phyloP scores from a whole-genome alignment of 2,113 vertebrate genomes.

The Myxocyprinus asiaticus region DNA sequence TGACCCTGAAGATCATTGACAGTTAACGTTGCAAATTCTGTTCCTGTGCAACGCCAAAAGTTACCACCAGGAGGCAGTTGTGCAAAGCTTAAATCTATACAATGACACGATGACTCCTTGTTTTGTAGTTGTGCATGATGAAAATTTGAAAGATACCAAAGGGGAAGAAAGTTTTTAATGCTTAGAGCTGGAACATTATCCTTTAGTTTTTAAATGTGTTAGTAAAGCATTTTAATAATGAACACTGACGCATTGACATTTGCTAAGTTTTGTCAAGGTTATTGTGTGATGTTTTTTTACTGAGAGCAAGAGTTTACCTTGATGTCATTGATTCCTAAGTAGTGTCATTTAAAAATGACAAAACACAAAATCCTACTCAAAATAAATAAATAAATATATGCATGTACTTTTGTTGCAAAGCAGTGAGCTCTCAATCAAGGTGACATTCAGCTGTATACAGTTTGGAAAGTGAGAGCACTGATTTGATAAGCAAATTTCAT shows the following conservation, averaged over 20 bases:
- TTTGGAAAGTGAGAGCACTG: neutral
- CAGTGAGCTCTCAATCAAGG: neutral
- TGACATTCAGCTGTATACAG: neutral
- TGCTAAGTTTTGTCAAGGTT: neutral
- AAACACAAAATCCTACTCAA: neutral
- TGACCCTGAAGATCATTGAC: no score
- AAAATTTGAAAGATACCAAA: neutral
- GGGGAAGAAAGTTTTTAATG: neutral
- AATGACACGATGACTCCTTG: neutral
- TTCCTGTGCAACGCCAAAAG: neutral
- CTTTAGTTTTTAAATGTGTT: neutral
- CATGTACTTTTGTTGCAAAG: no score
- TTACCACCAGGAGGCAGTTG: conserved; percentile 34
- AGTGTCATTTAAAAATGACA: neutral
- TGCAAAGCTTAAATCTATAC: neutral
- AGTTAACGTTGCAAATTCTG: no score
- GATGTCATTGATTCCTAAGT: neutral
- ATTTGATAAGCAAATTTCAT: neutral
- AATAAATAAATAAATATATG: no score
- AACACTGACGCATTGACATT: neutral
- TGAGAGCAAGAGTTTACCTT: neutral
- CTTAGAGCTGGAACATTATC: no score
- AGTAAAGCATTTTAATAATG: neutral
- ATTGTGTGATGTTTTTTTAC: neutral
- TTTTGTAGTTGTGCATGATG: neutral